Evolutionary conservation across 2,113 vertebrate genomes (phyloP).

Genomic region (Toxotes jaculatrix): DNA sequence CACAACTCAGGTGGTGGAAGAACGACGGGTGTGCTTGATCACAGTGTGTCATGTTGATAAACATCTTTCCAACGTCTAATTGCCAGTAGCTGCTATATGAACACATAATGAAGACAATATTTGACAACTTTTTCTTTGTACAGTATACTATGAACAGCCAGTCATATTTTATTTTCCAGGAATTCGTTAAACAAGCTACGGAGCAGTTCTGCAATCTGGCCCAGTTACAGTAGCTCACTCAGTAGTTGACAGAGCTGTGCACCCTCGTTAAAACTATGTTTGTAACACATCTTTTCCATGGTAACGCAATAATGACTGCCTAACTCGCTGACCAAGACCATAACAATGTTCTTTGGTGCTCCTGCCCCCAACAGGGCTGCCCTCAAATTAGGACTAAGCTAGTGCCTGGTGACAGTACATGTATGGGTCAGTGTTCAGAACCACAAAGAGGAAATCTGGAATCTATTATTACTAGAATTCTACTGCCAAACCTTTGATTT

Average conservation of each 20-base stretch:
- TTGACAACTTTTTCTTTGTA: background rate
- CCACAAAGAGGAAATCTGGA: slow-evolving; percentile 89
- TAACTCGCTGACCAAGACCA: slow-evolving; percentile 90
- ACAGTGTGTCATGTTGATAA: slow-evolving; percentile 41
- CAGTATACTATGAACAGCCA: background rate
- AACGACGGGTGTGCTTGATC: slow-evolving; percentile 47
- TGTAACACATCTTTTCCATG: slow-evolving; percentile 61
- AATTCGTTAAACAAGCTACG: slow-evolving; percentile 22
- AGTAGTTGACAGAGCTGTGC: slow-evolving; percentile 44
- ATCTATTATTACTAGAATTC: slow-evolving; percentile 44
- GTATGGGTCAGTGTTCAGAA: slow-evolving; percentile 90
- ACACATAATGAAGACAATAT: slow-evolving; percentile 2
- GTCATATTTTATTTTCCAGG: slow-evolving; percentile 26
- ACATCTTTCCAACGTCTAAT: slow-evolving; percentile 32
- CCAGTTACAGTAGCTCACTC: slow-evolving; percentile 44
- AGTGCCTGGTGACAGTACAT: slow-evolving; percentile 89
- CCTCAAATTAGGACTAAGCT: slow-evolving; percentile 91
- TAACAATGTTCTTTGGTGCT: slow-evolving; percentile 90
- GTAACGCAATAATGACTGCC: slow-evolving; percentile 74
- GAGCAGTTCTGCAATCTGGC: slow-evolving; percentile 31
- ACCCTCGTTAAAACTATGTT: slow-evolving; percentile 63
- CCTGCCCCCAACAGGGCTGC: slow-evolving; percentile 86
- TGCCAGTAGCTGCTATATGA: slow-evolving; percentile 16
- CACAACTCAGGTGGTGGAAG: slow-evolving; percentile 73
- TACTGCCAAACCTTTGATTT: slow-evolving; percentile 85